Percentiles rank a stretch among this genome's conserved stretches.
These are phyloP conservation scores for Drymodes brunneopygia DNA, from an alignment of 2,113 vertebrate genomes.

Conservation along the genomic window DNA sequence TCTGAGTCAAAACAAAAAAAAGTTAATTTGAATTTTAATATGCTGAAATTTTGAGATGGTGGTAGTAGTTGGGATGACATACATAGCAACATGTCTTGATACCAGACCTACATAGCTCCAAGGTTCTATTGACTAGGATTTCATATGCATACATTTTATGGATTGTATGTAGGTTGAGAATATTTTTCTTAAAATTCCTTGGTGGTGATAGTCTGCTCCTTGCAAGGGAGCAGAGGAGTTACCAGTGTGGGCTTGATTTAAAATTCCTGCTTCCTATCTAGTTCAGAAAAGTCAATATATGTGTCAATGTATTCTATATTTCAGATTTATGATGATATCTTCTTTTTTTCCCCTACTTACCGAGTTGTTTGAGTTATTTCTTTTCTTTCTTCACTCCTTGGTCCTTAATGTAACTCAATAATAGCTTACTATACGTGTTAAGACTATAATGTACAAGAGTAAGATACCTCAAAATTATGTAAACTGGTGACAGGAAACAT, in stretches of 20 bases:
- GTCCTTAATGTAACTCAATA: not conserved
- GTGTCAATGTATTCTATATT: not conserved
- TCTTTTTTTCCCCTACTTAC: not conserved
- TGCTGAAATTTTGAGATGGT: not conserved
- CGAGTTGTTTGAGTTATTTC: not conserved
- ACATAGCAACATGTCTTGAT: not conserved
- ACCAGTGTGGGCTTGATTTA: not conserved
- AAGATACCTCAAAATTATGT: not conserved
- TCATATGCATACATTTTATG: not conserved
- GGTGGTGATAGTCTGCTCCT: not conserved
- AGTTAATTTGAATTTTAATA: not conserved
- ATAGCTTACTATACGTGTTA: not conserved
- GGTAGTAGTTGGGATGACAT: not conserved
- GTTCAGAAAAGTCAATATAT: not conserved
- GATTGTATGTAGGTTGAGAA: not conserved
- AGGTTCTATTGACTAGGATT: not conserved
- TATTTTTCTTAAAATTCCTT: not conserved
- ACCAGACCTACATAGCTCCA: not conserved
- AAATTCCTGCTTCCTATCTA: not conserved
- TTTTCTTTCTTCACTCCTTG: not conserved
- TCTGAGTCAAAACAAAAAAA: not conserved
- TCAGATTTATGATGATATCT: not conserved
- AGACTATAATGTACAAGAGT: not conserved
- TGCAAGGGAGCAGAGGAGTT: not conserved
- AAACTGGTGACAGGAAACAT: not conserved